Evolutionary conservation across 2,888 invertebrate species (phyloP), one percentile per base, ranked within the genome.

Genomic region (Pomacea canaliculata): DNA sequence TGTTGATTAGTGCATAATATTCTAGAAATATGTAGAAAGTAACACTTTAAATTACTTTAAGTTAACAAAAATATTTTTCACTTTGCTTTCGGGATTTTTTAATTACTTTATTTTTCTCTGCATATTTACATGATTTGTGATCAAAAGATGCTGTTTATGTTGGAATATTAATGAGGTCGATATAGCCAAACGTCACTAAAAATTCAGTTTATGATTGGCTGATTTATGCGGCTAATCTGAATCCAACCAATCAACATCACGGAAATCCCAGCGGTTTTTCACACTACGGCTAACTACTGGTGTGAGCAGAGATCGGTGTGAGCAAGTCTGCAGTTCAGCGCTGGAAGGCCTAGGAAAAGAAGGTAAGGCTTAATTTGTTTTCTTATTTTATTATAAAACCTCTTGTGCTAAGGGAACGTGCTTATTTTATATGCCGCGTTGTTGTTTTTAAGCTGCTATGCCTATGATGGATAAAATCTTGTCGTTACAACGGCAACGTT

Each of bases 181-280:
- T 73, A 56, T 56, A 56, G 51, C 4, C 16, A 56, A 7, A 56
- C 51, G 51, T 56, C 51, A 56, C 51, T 7, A 8, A 37, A 63
- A 27, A 68, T 62, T 74, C 37, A 56, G n/a, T 27, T n/a, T 71
- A 70, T 82, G 80, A 89, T 89, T 89, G 88, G 89, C 78, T 77
- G 49, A 77, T 78, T 80, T 83, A 78, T 82, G 83, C 83, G 84
- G 82, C 79, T 81, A 83, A 83, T 85, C 82, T 77, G 79, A 82
- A 76, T 79, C 81, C 37, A 75, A 78, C 89, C 88, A 89, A 89
- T 89, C 80, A 81, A 71, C 80, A 51, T 27, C 48, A 37, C 71
- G 65, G 72, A 69, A 74, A 48, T 74, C 60, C 62, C 59, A 67
- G 74, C 69, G 59, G 74, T 74, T 73, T 68, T 73, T 69, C 23